phyloP scores from a whole-genome alignment of 2,113 vertebrate species.

The Boleophthalmus pectinirostris region DNA sequence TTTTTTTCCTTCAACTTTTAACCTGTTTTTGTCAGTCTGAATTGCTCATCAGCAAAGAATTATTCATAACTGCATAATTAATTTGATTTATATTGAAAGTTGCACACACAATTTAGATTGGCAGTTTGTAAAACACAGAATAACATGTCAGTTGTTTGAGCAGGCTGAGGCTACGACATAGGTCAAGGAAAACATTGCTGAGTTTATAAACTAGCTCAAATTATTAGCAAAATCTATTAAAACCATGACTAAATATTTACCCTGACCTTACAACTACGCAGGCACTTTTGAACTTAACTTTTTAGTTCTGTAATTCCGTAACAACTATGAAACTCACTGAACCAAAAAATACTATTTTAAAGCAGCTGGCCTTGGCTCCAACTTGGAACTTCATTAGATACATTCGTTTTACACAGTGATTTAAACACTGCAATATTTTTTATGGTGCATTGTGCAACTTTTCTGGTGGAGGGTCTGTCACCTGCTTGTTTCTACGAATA shows the following conservation, averaged over 20 bases:
- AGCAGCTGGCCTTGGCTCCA: background rate
- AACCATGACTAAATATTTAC: background rate
- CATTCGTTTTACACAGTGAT: constrained; percentile 32
- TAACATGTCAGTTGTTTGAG: background rate
- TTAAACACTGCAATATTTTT: constrained; percentile 23
- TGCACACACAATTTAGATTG: background rate
- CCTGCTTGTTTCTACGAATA: no score
- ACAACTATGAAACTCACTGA: constrained; percentile 24
- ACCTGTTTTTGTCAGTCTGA: no score
- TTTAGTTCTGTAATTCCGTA: constrained; percentile 1
- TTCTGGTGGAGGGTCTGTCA: no score
- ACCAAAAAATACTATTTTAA: constrained; percentile 24
- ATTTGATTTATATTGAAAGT: background rate
- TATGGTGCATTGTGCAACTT: no score
- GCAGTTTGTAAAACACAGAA: background rate
- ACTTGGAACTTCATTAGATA: constrained; percentile 37
- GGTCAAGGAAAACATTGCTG: background rate
- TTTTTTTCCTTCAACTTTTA: no score
- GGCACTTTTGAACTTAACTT: background rate
- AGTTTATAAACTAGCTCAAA: background rate
- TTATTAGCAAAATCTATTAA: background rate
- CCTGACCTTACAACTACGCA: background rate
- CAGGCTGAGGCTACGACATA: background rate
- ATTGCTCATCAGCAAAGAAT: no score
- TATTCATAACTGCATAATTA: no score